Base-by-base conservation (phyloP, 2,113 vertebrate genomes). In the Scartelaos histophorus region DNA sequence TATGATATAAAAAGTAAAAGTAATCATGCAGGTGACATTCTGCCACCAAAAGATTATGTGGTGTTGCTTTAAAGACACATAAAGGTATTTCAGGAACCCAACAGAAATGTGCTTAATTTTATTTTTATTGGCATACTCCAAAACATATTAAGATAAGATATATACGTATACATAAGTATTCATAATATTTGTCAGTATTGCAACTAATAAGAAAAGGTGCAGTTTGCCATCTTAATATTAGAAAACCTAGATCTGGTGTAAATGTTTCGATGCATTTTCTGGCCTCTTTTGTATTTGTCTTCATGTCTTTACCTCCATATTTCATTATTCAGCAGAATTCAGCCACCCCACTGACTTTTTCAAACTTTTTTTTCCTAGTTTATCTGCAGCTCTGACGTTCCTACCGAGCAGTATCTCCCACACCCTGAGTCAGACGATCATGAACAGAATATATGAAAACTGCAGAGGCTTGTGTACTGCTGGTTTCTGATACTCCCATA, bases 261-360 rank as follows among this genome's bases (percentile, higher is more conserved):
- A 2, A 29, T 29, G 29, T 29, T 29, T 29, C 2, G 29, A 29
- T 29, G 51, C 24, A 62, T 56, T 61, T 60, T 64, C 47, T 68
- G 65, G 24, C 47, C 10, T n/a, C 29, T 34, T 6, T 19, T n/a
- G 16, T 62, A 29, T 38, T 64, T 19, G 34, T 43, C 34, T 43
- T 35, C 10, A 5, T 38, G 19, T 43, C 34, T 5, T 43, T 17
- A 38, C 35, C 11, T 6, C 29, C 53, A 56, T 65, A 29, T 75
- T 49, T 53, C 29, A 68, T 68, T 64, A 56, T 78, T 69, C 19
- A 71, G n/a, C 22, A 58, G 13, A 35, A 24, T 35, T 34, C 22
- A 51, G 29, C 5, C 12, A n/a, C 56, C 65, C 56, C 21, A 5
- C 2, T 0, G 21, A 71, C 62, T 67, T 54, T 24, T 54, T 13